Conservation (phyloP, 2,888 invertebrate genomes). For the Limenitis camilla region DNA sequence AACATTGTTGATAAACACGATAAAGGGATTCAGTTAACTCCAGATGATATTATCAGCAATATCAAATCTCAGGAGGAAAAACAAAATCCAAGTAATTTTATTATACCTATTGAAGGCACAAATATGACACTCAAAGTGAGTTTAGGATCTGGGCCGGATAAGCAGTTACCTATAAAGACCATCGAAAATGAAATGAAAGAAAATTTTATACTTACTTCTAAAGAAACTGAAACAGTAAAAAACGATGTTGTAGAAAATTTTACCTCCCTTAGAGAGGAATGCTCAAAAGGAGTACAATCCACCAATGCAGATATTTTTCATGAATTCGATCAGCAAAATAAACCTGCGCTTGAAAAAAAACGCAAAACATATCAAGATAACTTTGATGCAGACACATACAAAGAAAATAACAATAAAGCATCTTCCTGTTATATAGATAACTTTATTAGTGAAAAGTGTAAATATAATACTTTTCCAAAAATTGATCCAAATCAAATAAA, state of each 20-base stretch:
- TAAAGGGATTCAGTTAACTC: constrained; percentile 27
- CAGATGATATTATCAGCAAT: constrained; percentile 10
- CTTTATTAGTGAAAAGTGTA: constrained; percentile 16
- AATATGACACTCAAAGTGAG: constrained; percentile 59
- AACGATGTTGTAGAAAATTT: constrained; percentile 33
- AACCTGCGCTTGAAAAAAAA: neutral
- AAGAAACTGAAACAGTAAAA: constrained; percentile 38
- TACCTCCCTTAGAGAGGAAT: constrained; percentile 43
- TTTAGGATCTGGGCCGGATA: constrained; percentile 22
- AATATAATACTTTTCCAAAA: constrained; percentile 47
- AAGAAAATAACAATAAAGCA: constrained; percentile 14
- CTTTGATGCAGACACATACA: constrained; percentile 10
- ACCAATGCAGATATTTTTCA: constrained; percentile 28
- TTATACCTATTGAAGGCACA: constrained; percentile 60
- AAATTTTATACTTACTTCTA: constrained; percentile 7
- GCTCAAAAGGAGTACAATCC: constrained; percentile 48
- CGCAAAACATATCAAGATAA: constrained; percentile 2
- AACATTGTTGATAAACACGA: constrained; percentile 17
- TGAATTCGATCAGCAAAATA: constrained; percentile 16
- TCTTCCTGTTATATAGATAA: constrained; percentile 19
- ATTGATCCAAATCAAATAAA: constrained; percentile 29
- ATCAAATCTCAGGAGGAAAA: neutral
- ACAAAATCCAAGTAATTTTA: constrained; percentile 36
- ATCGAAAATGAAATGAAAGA: constrained; percentile 10
- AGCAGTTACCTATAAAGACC: neutral